Evolutionary conservation across 1,140 invertebrate genomes (phyloP).

Genomic region (Portunus trituberculatus): DNA sequence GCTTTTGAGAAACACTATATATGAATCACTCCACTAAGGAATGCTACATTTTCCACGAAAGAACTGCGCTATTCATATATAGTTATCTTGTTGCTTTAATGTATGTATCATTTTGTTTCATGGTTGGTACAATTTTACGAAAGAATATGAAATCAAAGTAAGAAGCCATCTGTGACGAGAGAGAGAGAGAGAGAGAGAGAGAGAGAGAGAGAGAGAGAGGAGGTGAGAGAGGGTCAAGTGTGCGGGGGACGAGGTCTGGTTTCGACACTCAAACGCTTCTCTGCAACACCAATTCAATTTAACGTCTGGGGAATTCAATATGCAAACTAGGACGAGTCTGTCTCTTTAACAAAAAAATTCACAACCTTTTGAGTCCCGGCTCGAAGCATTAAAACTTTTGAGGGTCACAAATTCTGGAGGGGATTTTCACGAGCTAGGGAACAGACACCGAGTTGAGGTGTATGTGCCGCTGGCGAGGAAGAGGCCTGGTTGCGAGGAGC

Average conservation of each 20-base stretch:
- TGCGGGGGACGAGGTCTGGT: neutral
- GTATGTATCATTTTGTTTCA: too few relatives aligned
- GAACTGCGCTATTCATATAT: too few relatives aligned
- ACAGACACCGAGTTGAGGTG: neutral
- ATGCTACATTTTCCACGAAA: too few relatives aligned
- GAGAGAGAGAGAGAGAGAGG: neutral
- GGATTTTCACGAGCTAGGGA: neutral
- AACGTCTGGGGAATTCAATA: neutral
- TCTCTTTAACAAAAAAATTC: constrained; percentile 3
- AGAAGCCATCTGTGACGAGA: neutral
- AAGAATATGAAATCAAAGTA: too few relatives aligned
- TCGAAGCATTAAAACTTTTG: neutral
- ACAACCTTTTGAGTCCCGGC: neutral
- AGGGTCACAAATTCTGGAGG: constrained; percentile 1
- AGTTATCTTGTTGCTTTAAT: too few relatives aligned
- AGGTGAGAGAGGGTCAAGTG: neutral
- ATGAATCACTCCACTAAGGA: too few relatives aligned
- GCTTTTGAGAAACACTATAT: too few relatives aligned
- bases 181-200: constrained; percentile 16
- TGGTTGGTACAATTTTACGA: too few relatives aligned
- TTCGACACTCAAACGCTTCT: neutral
- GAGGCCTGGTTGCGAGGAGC: neutral
- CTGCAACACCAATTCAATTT: neutral
- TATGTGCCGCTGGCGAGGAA: neutral
- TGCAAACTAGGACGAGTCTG: neutral